Base-by-base conservation (phyloP, 2,888 invertebrate species). In the Poecilus cupreus region DNA sequence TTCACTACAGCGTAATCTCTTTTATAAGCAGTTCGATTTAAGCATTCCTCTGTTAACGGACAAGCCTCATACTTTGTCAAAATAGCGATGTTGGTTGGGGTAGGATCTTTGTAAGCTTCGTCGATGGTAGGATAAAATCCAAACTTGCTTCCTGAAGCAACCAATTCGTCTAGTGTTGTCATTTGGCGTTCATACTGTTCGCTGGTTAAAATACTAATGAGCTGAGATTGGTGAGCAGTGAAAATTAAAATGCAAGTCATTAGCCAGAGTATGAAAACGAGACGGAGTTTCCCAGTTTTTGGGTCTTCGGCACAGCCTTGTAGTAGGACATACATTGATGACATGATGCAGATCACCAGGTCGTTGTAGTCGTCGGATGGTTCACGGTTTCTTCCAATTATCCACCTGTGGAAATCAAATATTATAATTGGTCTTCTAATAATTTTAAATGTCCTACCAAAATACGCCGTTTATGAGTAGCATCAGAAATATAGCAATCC, bases 171-270 rank as follows among this genome's bases (percentile, higher is more conserved):
- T 10, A 80, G 10, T 24, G 51, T 64, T 5, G 24, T 8, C 13
- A 82, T 82, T 22, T 82, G 82, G 16, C 60, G 8, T 37, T 82
- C 80, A 74, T 49, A 80, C 2, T 13, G 18, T 1, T 80, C 75
- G 37, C 32, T 79, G 4, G 77, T 79, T 49, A 82, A 18, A 37
- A 64, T 51, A n/a, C 74, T 80, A 51, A 75, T 46, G 26, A 82
- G 20, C 18, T 60, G 43, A 24, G 64, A 16, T 75, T 79, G 79
- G 24, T 80, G 57, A 10, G 75, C 46, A 11, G 20, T 18, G 37
- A 57, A 16, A 13, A 57, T 8, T 11, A 51, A 3, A 43, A 79
- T 6, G 43, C 26, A 13, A 18, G 46, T 46, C 4, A 72, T 22
- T 0, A 11, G 46, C 79, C 81, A 81, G 37, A 54, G 26, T n/a